Conservation (phyloP, 2,888 invertebrate genomes). For the Clusia tigrina region DNA sequence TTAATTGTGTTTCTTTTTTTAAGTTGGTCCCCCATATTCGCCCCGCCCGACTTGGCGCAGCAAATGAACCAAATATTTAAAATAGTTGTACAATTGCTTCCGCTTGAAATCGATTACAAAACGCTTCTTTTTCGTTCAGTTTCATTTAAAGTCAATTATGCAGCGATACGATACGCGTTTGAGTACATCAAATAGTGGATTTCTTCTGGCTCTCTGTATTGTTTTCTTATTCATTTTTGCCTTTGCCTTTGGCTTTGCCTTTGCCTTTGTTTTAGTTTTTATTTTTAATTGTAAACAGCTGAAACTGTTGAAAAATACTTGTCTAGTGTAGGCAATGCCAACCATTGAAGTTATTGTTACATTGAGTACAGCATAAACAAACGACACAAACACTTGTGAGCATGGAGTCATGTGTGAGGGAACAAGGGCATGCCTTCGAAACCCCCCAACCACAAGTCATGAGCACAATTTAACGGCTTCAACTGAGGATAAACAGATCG, state of each 20-base stretch:
- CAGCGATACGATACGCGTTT: background rate
- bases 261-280: background rate
- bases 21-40: background rate
- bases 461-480: background rate
- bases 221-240: no score
- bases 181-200: background rate
- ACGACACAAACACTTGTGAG: background rate
- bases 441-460: background rate
- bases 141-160: constrained; percentile 6
- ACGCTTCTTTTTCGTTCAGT: constrained; percentile 17
- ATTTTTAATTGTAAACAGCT: background rate
- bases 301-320: background rate
- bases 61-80: constrained; percentile 55
- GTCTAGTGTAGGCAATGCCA: background rate
- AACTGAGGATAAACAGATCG: background rate
- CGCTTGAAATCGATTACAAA: constrained; percentile 56
- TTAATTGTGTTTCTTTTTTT: background rate
- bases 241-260: constrained; percentile 5
- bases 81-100: constrained; percentile 55
- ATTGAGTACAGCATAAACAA: background rate
- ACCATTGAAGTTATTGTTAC: background rate
- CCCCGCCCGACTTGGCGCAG: no score
- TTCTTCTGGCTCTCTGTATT: no score
- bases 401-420: no score
- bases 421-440: no score